phyloP scores from a whole-genome alignment of 2,113 vertebrate genomes.

The Sapayoa aenigma region DNA sequence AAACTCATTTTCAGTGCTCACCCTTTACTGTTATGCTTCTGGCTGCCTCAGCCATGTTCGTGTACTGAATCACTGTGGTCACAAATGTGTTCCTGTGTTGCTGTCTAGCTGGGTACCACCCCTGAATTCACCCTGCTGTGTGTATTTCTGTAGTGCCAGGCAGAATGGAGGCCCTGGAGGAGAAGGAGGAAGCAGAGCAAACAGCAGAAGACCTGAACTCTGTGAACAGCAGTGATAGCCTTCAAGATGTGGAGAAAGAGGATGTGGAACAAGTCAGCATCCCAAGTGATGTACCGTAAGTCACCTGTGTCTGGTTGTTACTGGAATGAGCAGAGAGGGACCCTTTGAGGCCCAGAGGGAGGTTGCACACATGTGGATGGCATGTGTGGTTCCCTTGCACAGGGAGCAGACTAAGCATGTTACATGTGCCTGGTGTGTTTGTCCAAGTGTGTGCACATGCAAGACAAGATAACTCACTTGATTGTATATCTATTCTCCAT shows the following conservation, averaged over 20 bases:
- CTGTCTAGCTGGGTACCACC: neutral
- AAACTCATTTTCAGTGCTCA: neutral
- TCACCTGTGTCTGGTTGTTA: rapidly evolving
- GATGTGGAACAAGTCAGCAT: neutral
- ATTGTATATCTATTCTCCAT: neutral
- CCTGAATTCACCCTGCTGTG: neutral
- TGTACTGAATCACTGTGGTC: rapidly evolving
- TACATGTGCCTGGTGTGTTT: neutral
- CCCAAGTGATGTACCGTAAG: constrained; percentile 25
- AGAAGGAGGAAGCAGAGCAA: neutral
- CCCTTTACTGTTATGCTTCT: neutral
- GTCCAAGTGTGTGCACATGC: neutral
- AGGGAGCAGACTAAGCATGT: rapidly evolving
- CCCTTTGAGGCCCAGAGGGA: neutral
- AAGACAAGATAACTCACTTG: neutral
- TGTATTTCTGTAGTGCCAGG: neutral
- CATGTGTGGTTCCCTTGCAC: neutral
- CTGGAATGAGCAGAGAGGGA: neutral
- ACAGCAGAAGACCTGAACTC: neutral
- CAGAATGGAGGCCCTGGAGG: constrained; percentile 30
- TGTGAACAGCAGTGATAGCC: neutral
- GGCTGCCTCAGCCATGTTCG: neutral
- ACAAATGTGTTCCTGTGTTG: neutral
- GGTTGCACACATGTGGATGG: rapidly evolving
- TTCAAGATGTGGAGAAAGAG: neutral